Base-by-base conservation (phyloP, 2,113 vertebrate genomes). In the Brachyistius frenatus region DNA sequence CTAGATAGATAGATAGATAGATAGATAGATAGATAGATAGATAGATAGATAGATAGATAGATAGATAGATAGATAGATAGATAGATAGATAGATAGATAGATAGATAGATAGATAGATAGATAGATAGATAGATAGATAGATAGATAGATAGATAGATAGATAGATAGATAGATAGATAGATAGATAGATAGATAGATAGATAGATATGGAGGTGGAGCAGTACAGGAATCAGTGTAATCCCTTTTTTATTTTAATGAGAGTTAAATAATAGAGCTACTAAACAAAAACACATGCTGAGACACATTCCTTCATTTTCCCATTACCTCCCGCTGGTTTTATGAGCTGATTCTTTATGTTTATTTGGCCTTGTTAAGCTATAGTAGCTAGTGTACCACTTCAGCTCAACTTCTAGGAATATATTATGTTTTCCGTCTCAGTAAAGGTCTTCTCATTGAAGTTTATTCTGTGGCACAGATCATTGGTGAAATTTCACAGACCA, bases 231-330 rank as follows among this genome's bases (percentile, higher is more conserved):
- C 44, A 55, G 31, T 41, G 33, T 68, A 46, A 74, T 69, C 14
- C 31, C 54, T 50, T 32, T 55, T 15, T 50, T 30, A 8, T 75
- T 66, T 37, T 37, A 31, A 47, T 65, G 39, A 69, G 60, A 73
- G 44, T 69, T 69, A 72, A 66, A 66, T 72, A 71, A 74, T 60
- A 87, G 47, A 57, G 55, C 36, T 2, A 5, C 74, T 87, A 81
- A 86, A 86, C 55, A 86, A 78, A 84, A 86, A 74, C 86, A 84
- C 35, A 31, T 88, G 86, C 32, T 37, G 3, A 23, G 64, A 84
- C 57, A 66, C 75, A 78, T 82, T 87, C 68, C 65, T 61, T 52
- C 41, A 55, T 65, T 61, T 65, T 55, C 71, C 41, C 33, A 39
- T 65, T 14, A 3, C 50, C 53, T 80, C 33, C 6, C 60, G 49